Evolutionary conservation across 2,113 vertebrate species (phyloP), one percentile per base, ranked within the genome.

Genomic region (Brachionichthys hirsutus): DNA sequence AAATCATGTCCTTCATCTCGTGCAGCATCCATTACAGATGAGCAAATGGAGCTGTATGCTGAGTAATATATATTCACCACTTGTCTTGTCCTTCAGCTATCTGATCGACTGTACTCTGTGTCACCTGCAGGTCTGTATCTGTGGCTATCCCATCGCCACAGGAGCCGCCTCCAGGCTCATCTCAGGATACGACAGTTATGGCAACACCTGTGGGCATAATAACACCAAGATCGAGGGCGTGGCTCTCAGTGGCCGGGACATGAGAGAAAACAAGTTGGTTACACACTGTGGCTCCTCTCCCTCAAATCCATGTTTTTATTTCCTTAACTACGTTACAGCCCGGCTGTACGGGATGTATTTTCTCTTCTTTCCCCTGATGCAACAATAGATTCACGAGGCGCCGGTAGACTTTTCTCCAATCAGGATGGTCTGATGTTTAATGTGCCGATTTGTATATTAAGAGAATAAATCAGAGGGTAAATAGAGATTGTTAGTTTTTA

Each of bases 101-200:
- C 47, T 34, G 9, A 40, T 34, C 42, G 20, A 12, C 18, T 64
- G 1, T 38, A 1, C 8, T 55, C 4, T 52, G 12, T 77, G 18
- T 66, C 74, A 44, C 78, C 54, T 67, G 35, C 86, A 99, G 97
- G 90, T 82, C 43, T 95, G 93, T 85, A 94, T 98, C 58, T 97
- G 95, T 89, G 94, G 94, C 81, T 98, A 93, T 84, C 89, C 94
- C 78, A 91, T 98, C 82, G 94, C 93, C 82, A 94, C 94, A 54
- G 97, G 97, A 86, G 96, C 94, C 69, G 94, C 95, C 58, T 91
- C 93, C 53, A 93, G 97, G 83, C 89, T 98, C 57, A 70, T 95
- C 65, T 95, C 87, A 3, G 96, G 97, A 81, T 99, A 98, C 76
- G 97, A 99, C 89, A 98, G 95, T 82, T 99, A 95, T 0, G 97